Conservation (phyloP, 2,888 invertebrate species). For the Phalangium opilio region DNA sequence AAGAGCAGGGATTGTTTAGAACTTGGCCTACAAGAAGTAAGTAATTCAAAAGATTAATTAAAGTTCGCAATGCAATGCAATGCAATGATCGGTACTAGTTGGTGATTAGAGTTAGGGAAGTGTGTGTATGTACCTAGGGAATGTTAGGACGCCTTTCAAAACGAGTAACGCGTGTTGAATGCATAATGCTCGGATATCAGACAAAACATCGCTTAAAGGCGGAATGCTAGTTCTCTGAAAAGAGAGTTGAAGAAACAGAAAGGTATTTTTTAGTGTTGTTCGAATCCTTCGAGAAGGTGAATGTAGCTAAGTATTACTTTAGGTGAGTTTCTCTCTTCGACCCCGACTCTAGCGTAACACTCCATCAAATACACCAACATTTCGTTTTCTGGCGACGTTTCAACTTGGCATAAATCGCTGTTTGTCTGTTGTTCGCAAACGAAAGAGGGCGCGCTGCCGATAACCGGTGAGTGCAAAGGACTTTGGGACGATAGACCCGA, state of each 20-base stretch:
- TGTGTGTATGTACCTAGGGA: conserved; percentile 25
- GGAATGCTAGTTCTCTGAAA: conserved; percentile 51
- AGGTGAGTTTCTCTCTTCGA: conserved; percentile 57
- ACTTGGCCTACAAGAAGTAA: conserved; percentile 23
- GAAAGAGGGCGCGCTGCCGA: conserved; percentile 7
- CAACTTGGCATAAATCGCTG: conserved; percentile 23
- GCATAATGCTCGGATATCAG: conserved; percentile 41
- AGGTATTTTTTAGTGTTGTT: too few species aligned
- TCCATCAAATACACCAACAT: conserved; percentile 40
- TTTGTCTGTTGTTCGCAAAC: background rate
- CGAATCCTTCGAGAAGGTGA: too few species aligned
- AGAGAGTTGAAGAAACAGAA: background rate
- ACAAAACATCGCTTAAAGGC: conserved; percentile 50
- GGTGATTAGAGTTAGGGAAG: too few species aligned
- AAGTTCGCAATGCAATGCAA: too few species aligned
- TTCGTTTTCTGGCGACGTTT: conserved; percentile 23
- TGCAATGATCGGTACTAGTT: too few species aligned
- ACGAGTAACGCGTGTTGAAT: conserved; percentile 44
- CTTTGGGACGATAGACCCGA: conserved; percentile 2
- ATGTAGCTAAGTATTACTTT: conserved; percentile 36
- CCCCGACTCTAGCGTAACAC: conserved; percentile 51
- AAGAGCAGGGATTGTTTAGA: conserved; percentile 44
- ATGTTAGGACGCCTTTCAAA: conserved; percentile 36
- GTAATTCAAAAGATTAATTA: conserved; percentile 5
- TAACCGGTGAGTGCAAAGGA: conserved; percentile 14